Evolutionary conservation across 2,797 vertebrate species (phyloP), one percentile per base, ranked within the genome.

Genomic region (Loris lydekkerianus): DNA sequence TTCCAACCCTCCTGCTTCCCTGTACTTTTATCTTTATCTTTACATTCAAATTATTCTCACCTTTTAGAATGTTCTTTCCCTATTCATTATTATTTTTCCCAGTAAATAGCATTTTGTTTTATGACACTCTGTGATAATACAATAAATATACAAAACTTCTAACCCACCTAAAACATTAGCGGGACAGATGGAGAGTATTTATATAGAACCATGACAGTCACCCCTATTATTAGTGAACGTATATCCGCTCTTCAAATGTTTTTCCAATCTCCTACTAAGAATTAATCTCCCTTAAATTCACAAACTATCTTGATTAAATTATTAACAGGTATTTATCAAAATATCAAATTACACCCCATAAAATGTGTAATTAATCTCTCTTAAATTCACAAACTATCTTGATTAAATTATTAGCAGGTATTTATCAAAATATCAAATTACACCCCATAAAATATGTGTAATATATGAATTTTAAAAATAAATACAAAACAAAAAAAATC

Each of bases 121-220:
- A 98, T 98, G 98, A 98, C 98, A 99, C 96, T 98, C 88, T 98
- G 98, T 98, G 98, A 99, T 99, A 99, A 99, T 99, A 99, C 99
- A 99, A 99, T 99, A 99, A 99, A 99, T 99, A 99, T 99, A 99
- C 98, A 99, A 99, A 99, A 99, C 98, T 99, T 98, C 96, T 98
- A 99, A 99, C 99, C 98, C 99, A 99, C 98, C 98, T 95, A 98
- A 97, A 95, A 99, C 98, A 97, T 94, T 83, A 98, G 98, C 98
- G 98, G 98, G 98, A 98, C 98, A 98, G 96, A 98, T 98, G 97
- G 97, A 98, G 98, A 98, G 98, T 98, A 98, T 99, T 98, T 99
- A 98, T 98, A 99, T 97, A 99, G 98, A 98, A 99, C 98, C 97
- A 82, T 97, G 97, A 98, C 98, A 98, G 98, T 99, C 95, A 98